Evolutionary conservation across 2,113 vertebrate species (phyloP), one percentile per base, ranked within the genome.

Genomic region (Microcebus murinus): DNA sequence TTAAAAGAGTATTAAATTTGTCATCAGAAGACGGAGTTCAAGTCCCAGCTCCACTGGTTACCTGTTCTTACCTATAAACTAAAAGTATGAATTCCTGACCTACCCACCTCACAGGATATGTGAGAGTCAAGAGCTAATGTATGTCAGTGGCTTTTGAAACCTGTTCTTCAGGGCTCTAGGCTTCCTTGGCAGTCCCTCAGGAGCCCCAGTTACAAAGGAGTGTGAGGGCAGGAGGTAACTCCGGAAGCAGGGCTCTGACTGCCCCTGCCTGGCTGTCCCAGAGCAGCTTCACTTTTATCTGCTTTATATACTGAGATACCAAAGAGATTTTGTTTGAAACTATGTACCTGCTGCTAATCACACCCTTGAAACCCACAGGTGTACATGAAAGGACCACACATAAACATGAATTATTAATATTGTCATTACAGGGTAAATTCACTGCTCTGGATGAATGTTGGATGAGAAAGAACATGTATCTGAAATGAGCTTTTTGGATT

Each of bases 401-500:
- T 57, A 87, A 61, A 55, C 67, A 45, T 27, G 17, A 92, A 36
- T 68, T 88, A 50, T 68, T 67, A 36, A 61, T 87, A 50, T 70
- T 67, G 61, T 81, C 39, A 13, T 71, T 27, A 83, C 17, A 67
- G 50, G 20, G 11, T 63, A 61, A 85, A 63, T 95, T 79, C 52
- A n/a, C 29, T 74, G 77, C 25, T 36, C 25, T 88, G 57, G 48
- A 48, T 86, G 71, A 93, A 83, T 68, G 52, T 31, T 61, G 11
- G 63, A 39, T 74, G 77, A 71, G 85, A 77, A 87, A 65, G 39
- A 92, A 31, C 34, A 76, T 34, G 29, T 48, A 74, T 95, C 81
- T 94, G 55, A 76, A 94, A 76, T 61, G 34, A 90, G 74, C 20
- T 92, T 89, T 90, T 87, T 10, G 15, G 77, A 25, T 96, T 91